Base-by-base conservation (phyloP, 2,797 vertebrate genomes). In the Spatula clypeata region DNA sequence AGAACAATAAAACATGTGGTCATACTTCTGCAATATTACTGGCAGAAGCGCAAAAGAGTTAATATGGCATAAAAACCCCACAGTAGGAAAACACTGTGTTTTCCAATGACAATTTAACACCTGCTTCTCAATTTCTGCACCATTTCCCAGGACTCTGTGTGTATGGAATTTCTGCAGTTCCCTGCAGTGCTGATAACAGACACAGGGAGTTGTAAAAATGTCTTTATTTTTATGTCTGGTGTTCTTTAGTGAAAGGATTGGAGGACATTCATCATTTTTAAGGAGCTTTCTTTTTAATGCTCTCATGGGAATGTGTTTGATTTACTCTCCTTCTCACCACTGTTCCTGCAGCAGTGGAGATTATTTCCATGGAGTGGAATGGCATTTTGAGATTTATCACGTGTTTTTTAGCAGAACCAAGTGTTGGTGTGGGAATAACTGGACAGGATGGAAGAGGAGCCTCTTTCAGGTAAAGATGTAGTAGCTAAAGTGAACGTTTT, bases 241-340 rank as follows among this genome's bases (percentile, higher is more conserved):
- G 61, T 87, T 96, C 89, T 96, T 97, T 93, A 97, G 71, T 36
- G 42, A 65, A 97, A 93, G 80, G 54, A 86, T 23, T 96, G 69
- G 73, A 79, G 54, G n/a, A 66, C 58, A 95, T 96, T 80, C 7
- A 96, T 97, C 81, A 94, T 95, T 95, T 96, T 94, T 94, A 94
- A 94, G 79, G 29, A 83, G 45, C 16, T 93, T 89, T 91, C 29
- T 69, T 91, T 94, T 85, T 75, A 91, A 80, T 79, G 66, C 42
- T 32, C 8, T 54, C 94, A 90, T 27, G 89, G 93, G 90, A 97
- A 96, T 54, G 45, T 80, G 60, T 76, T 85, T 97, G 86, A 97
- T 97, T 96, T 97, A 94, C 80, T 83, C 42, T 71, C 54, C 65
- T 81, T 95, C 82, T 91, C 72, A 71, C 34, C 42, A 60, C 2